phyloP scores from a whole-genome alignment of 2,113 vertebrate species.

The Lycaon pictus region DNA sequence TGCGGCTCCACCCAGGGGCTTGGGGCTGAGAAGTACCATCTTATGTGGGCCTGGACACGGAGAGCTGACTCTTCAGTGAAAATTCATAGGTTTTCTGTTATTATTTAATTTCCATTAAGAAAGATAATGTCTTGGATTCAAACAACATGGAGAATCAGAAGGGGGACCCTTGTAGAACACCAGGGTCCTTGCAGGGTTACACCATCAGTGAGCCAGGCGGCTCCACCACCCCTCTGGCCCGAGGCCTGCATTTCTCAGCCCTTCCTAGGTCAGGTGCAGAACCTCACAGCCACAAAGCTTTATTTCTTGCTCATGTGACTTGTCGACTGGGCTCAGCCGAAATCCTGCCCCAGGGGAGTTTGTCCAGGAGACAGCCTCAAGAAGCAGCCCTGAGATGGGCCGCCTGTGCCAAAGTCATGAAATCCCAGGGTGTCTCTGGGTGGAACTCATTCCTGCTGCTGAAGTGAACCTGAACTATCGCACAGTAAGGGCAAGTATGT shows the following conservation, averaged over 20 bases:
- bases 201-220: rapidly evolving
- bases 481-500: rapidly evolving
- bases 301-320: neutral
- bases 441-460: neutral
- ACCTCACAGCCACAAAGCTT: neutral
- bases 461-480: neutral
- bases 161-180: neutral
- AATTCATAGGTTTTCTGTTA: neutral
- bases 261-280: neutral
- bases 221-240: neutral
- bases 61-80: neutral
- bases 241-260: rapidly evolving
- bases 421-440: rapidly evolving
- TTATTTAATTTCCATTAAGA: neutral
- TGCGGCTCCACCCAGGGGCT: no score
- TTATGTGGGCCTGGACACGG: neutral
- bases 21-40: neutral
- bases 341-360: no score
- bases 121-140: neutral
- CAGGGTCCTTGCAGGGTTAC: neutral
- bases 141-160: neutral
- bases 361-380: neutral
- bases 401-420: rapidly evolving
- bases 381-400: neutral
- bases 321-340: neutral